Evolutionary conservation across 2,888 invertebrate species (phyloP), one percentile per base, ranked within the genome.

Genomic region (Autographa pulchrina): DNA sequence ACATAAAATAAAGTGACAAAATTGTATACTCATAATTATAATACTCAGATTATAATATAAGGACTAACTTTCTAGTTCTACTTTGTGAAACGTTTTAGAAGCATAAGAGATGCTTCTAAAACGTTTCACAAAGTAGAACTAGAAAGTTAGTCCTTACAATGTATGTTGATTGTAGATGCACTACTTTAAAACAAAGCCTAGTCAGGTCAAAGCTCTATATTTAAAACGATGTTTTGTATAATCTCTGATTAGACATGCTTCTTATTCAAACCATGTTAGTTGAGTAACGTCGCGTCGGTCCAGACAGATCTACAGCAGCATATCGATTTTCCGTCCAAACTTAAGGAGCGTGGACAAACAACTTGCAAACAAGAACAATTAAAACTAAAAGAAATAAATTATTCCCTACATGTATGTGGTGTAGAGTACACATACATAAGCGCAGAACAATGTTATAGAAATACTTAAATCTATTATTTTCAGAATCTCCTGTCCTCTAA

Each of bases 301-400:
- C 8, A 11, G 61, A n/a, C 32, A 62, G 65, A 69, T 59, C 25
- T 56, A 20, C 41, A 20, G 35, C 13, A 32, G n/a, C 13, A 11
- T n/a, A 80, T 78, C 14, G 65, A 61, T 69, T 70, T 67, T 69
- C 60, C 58, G 60, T 72, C 62, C 31, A 32, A 63, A 20, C 2
- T 14, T 48, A 31, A 52, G 18, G 8, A 66, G 7, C 25, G 14
- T 52, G 56, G 52, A 25, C 41, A 68, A 59, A 62, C 25, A 54
- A 64, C 35, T 64, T 14, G 52, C 13, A 43, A 71, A 71, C 61
- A 71, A 64, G n/a, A 68, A 13, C 61, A 59, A 71, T 64, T 66
- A 64, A 14, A 67, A 78, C 41, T 41, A 77, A 56, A 56, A 69
- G 14, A 69, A 64, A 66, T 18, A 61, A 65, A 62, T 35, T 20